These are phyloP conservation scores for Lepus europaeus DNA, from an alignment of 2,113 vertebrate species.

Conservation along the genomic window DNA sequence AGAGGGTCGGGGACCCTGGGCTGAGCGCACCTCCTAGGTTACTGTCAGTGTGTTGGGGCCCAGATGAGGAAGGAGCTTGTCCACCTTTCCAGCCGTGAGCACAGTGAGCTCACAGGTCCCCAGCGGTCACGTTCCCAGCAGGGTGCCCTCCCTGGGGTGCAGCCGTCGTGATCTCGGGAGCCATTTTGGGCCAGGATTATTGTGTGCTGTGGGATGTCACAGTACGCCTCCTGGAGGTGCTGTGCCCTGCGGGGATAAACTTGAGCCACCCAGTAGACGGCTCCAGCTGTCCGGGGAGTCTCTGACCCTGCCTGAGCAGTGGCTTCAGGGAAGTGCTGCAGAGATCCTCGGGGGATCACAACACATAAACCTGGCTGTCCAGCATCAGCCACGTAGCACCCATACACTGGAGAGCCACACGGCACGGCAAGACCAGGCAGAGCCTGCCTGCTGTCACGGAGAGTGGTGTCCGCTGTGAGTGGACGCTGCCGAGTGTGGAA, in stretches of 20 bases:
- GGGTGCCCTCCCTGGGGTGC: background rate
- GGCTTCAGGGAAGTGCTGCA: background rate
- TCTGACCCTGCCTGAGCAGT: accelerated
- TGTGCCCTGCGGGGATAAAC: background rate
- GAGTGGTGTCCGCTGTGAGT: background rate
- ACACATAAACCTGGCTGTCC: background rate
- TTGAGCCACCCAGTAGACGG: background rate
- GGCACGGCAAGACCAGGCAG: accelerated
- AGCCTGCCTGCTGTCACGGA: background rate
- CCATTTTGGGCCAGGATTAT: background rate
- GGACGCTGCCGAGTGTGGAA: no score
- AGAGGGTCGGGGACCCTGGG: background rate
- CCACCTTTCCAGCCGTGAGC: background rate
- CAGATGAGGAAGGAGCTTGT: no score
- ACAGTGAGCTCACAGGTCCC: accelerated
- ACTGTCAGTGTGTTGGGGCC: background rate
- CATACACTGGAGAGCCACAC: accelerated
- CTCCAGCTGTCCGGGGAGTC: no score
- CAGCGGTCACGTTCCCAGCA: background rate
- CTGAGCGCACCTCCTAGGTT: accelerated
- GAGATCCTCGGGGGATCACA: no score
- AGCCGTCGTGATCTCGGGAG: no score
- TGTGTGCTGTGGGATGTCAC: background rate
- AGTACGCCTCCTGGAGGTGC: background rate
- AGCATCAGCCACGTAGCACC: accelerated